Conservation (phyloP, 2,797 vertebrate species). For the Octomys mimax region DNA sequence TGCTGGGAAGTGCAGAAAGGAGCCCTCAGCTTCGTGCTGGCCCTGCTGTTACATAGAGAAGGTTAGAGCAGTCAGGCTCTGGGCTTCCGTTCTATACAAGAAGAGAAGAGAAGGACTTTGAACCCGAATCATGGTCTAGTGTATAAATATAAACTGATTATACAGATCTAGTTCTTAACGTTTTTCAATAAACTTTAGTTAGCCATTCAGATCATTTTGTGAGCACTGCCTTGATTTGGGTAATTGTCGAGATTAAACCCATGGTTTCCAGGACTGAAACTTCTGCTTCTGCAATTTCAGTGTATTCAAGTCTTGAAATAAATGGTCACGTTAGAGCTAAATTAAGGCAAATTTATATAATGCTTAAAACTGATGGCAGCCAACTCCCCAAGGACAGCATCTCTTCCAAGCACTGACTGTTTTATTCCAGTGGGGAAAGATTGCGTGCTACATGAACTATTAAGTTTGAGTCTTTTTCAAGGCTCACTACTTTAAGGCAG, state of each 20-base stretch:
- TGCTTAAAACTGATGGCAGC: conserved; percentile 43
- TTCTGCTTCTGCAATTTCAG: conserved; percentile 49
- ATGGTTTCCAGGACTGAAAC: conserved; percentile 40
- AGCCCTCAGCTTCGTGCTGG: neutral
- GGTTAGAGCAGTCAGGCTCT: neutral
- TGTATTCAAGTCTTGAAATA: conserved; percentile 71
- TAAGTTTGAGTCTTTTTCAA: conserved; percentile 53
- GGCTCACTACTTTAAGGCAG: conserved; percentile 9
- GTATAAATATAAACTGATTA: conserved; percentile 47
- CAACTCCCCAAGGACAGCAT: conserved; percentile 38
- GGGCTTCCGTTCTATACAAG: neutral
- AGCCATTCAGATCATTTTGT: conserved; percentile 66
- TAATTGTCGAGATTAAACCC: conserved; percentile 52
- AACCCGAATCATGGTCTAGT: neutral
- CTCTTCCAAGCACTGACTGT: conserved; percentile 28
- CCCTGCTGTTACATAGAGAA: neutral
- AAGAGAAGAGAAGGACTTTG: neutral
- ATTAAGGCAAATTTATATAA: conserved; percentile 66
- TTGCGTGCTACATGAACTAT: conserved; percentile 45
- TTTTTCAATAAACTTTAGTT: conserved; percentile 55
- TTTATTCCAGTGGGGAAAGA: conserved; percentile 53
- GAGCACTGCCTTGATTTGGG: conserved; percentile 60
- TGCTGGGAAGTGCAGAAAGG: neutral
- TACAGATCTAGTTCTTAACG: neutral
- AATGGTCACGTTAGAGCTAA: conserved; percentile 62